These are phyloP conservation scores for Sarcophaga variegata DNA, from an alignment of 2,888 invertebrate genomes.

Conservation along the genomic window DNA sequence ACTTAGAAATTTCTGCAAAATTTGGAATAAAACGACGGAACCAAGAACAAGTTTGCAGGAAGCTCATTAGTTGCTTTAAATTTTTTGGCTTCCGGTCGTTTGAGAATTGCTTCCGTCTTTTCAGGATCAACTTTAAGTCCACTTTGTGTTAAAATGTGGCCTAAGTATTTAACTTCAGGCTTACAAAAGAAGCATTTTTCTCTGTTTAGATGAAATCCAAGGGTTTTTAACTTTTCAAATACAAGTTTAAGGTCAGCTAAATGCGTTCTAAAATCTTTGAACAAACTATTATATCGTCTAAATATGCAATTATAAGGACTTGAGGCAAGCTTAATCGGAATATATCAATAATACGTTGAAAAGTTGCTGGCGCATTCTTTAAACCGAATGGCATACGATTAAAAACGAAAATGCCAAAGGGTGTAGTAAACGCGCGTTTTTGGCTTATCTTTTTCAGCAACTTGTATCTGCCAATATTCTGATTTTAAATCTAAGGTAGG, in stretches of 20 bases:
- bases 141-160: constrained; percentile 73
- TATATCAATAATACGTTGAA: constrained; percentile 74
- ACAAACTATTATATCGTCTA: constrained; percentile 74
- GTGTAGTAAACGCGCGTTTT: too few relatives aligned
- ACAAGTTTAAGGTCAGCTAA: constrained; percentile 73
- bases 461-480: constrained; percentile 5
- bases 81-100: constrained; percentile 78
- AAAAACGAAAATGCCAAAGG: constrained; percentile 75
- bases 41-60: too few relatives aligned
- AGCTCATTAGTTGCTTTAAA: constrained; percentile 65
- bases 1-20: too few relatives aligned
- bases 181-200: constrained; percentile 71
- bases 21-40: too few relatives aligned
- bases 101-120: constrained; percentile 72
- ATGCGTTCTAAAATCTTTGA: constrained; percentile 72
- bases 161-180: constrained; percentile 73
- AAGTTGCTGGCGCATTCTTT: constrained; percentile 75
- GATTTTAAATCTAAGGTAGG: too few relatives aligned
- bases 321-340: constrained; percentile 66
- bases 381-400: constrained; percentile 77
- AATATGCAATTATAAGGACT: constrained; percentile 71
- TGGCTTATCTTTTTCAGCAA: too few relatives aligned
- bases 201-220: constrained; percentile 71
- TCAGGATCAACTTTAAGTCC: constrained; percentile 73
- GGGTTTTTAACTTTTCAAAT: constrained; percentile 55